Base-by-base conservation (phyloP, 1,140 invertebrate species). In the Eufriesea mexicana region DNA sequence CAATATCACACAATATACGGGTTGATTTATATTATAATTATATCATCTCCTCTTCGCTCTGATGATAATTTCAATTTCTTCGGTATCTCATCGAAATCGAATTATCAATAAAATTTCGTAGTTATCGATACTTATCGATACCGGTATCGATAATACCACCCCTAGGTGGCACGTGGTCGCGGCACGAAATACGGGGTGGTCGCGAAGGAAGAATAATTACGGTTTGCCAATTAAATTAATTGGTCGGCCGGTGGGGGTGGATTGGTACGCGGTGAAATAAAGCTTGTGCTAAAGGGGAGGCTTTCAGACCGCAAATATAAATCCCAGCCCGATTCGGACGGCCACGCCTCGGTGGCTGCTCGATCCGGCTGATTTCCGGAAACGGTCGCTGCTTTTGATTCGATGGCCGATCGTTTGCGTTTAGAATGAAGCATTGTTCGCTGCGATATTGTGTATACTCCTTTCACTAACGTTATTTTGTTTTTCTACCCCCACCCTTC, bases 211-310 rank as follows among this genome's bases (percentile, higher is more conserved):
- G 70, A 81, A 85, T 84, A 86, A 86, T 86, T 85, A 82, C 64
- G 64, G 84, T 74, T 77, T 85, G 67, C 79, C 84, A 86, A 86
- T 86, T 86, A 85, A 85, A 82, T 78, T 86, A 86, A 85, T 86
- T 86, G 85, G 75, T 71, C 47, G 51, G 61, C 72, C 70, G 61
- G 77, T 47, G 55, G 61, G 77, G 77, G 49, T 66, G 42, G 67
- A n/a, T 42, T 61, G 61, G 74, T 25, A 35, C 23, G 54, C 35
- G 72, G 83, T 81, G 49, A 79, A 81, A 67, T 85, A 70, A 66
- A 28, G 5, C 57, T 25, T 61, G 45, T 49, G 42, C n/a, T n/a
- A 49, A 28, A n/a, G 47, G 14, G 61, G 28, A 7, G 9, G 35
- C 55, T 25, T 28, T 18, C 25, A 9, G 20, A 20, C 68, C 64